These are phyloP conservation scores for Drosophila colorata DNA, from an alignment of 2,888 invertebrate species.

Conservation along the genomic window DNA sequence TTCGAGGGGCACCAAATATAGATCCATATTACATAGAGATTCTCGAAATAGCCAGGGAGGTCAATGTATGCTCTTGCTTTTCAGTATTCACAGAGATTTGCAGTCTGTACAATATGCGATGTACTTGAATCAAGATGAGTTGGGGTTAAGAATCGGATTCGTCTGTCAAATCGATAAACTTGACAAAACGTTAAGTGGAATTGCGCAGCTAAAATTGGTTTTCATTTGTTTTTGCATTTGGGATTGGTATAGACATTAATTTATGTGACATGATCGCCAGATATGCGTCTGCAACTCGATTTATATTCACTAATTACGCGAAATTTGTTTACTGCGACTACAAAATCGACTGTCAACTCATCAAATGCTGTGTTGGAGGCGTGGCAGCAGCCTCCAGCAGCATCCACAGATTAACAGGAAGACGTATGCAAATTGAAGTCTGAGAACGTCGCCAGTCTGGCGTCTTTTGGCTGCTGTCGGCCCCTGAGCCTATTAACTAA, in stretches of 20 bases:
- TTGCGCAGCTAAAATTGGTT: conserved; percentile 2
- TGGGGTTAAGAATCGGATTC: neutral
- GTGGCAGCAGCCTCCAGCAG: neutral
- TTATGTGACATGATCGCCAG: conserved; percentile 24
- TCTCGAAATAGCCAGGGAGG: conserved; percentile 7
- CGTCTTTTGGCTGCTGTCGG: conserved; percentile 20
- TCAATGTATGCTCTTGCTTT: conserved; percentile 18
- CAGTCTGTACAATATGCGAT: neutral
- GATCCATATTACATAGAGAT: conserved; percentile 1
- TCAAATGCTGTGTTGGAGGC: neutral
- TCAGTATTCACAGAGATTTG: neutral
- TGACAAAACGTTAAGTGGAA: conserved; percentile 2
- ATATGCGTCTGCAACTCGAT: conserved; percentile 15
- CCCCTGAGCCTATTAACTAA: conserved; percentile 59
- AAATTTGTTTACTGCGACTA: conserved; percentile 27
- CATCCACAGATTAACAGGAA: neutral
- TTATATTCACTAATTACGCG: conserved; percentile 34
- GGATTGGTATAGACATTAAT: conserved; percentile 30
- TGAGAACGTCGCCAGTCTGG: conserved; percentile 51
- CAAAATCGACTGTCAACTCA: conserved; percentile 24
- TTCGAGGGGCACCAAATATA: conserved; percentile 8
- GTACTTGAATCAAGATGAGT: neutral
- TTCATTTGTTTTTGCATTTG: conserved; percentile 1
- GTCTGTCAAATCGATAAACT: conserved; percentile 6
- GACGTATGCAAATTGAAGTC: conserved; percentile 21